phyloP scores from a whole-genome alignment of 2,113 vertebrate genomes.

The Pelmatolapia mariae region DNA sequence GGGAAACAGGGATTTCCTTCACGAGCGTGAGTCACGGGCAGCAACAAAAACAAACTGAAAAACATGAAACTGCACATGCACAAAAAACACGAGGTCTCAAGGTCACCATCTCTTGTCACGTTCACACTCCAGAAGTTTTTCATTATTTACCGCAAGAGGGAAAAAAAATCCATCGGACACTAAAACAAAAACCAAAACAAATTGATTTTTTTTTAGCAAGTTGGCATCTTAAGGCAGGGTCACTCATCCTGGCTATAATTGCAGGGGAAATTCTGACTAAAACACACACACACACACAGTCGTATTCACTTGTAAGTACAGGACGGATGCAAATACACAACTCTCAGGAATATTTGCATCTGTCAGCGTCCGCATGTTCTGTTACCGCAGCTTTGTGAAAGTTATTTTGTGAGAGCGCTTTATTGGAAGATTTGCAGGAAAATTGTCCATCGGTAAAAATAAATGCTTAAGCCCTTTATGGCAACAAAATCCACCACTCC shows the following conservation, averaged over 20 bases:
- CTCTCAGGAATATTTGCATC: background rate
- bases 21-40: slow-evolving; percentile 1
- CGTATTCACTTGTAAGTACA: background rate
- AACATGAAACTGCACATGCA: background rate
- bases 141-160: background rate
- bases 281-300: background rate
- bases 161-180: background rate
- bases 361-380: background rate
- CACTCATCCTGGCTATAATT: background rate
- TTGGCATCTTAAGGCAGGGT: background rate
- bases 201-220: background rate
- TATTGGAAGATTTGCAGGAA: slow-evolving; percentile 49
- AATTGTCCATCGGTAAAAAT: slow-evolving; percentile 44
- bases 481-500: slow-evolving; percentile 9
- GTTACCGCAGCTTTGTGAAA: background rate
- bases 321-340: background rate
- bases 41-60: slow-evolving; percentile 20
- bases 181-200: slow-evolving; percentile 14
- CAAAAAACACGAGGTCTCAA: background rate
- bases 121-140: background rate
- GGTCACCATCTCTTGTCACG: background rate
- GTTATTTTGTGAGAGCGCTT: slow-evolving; percentile 1
- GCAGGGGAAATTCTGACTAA: slow-evolving; percentile 2
- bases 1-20: slow-evolving; percentile 46
- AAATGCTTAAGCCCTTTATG: slow-evolving; percentile 13